Conservation (phyloP, 92 coral and sea anemone species). For the Epizoanthus stellaris region DNA sequence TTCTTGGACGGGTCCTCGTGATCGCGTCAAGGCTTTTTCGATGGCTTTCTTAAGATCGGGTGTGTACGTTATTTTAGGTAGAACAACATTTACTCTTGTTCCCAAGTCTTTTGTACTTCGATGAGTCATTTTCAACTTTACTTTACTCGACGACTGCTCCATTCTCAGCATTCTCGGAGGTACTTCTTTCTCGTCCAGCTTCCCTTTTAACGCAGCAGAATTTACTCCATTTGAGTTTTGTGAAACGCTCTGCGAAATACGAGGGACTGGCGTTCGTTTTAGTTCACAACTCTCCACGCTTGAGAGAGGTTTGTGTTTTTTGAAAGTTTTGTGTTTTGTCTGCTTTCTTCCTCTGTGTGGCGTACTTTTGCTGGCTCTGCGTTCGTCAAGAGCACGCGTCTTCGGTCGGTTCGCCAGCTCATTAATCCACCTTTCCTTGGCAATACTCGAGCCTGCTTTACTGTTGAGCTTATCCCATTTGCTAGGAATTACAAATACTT, state of each 20-base stretch:
- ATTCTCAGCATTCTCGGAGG: neutral
- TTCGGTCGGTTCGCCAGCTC: constrained; percentile 35
- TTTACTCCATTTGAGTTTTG: neutral
- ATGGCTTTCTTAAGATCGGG: constrained; percentile 78
- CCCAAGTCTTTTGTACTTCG: constrained; percentile 53
- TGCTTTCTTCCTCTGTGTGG: constrained; percentile 53
- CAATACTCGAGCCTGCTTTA: constrained; percentile 20
- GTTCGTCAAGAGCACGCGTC: constrained; percentile 34
- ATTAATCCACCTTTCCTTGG: constrained; percentile 27
- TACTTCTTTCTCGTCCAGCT: constrained; percentile 4
- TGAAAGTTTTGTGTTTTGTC: constrained; percentile 35
- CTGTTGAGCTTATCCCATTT: constrained; percentile 84
- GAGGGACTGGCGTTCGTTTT: constrained; percentile 6
- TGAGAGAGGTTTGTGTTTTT: neutral
- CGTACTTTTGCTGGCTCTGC: constrained; percentile 42
- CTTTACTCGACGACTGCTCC: constrained; percentile 30
- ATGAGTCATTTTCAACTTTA: constrained; percentile 67
- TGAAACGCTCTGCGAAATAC: constrained; percentile 21
- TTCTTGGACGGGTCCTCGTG: constrained; percentile 1
- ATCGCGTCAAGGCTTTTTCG: constrained; percentile 71
- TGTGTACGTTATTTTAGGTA: constrained; percentile 80
- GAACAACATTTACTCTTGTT: constrained; percentile 61
- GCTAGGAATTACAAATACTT: constrained; percentile 84
- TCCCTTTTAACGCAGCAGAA: neutral
- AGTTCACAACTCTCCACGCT: neutral